A percentile compares a stretch with the other conserved stretches of the same genome.
These are phyloP conservation scores for Nasonia longicornis DNA, from an alignment of 1,140 invertebrate species.

Conservation along the genomic window DNA sequence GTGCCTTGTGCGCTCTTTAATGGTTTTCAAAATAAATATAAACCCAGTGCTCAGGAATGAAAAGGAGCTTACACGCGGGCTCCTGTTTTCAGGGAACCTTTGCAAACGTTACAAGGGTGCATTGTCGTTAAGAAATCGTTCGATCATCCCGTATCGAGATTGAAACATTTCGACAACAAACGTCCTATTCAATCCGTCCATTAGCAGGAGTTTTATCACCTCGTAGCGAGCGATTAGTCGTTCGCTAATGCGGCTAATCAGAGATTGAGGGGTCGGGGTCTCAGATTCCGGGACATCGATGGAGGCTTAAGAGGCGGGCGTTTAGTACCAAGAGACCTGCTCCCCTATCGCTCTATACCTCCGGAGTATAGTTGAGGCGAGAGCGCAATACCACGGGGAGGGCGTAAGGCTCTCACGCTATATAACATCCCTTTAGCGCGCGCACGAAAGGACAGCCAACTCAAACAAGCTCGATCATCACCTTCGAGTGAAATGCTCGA, in stretches of 20 bases:
- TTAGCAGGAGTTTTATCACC: not conserved
- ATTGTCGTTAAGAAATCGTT: too few species aligned
- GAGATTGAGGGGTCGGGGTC: slow-evolving; percentile 5
- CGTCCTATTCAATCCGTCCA: not conserved
- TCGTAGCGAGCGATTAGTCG: not conserved
- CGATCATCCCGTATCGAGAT: too few species aligned
- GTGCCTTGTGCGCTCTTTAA: too few species aligned
- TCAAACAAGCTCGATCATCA: slow-evolving; percentile 4
- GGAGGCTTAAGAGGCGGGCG: slow-evolving; percentile 7
- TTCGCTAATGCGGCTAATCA: slow-evolving; percentile 25
- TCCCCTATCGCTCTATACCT: slow-evolving; percentile 18
- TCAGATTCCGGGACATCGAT: slow-evolving; percentile 17
- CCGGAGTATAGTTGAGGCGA: slow-evolving; percentile 2
- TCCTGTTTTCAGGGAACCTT: too few species aligned
- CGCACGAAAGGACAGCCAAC: not conserved
- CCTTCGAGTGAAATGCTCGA: not conserved
- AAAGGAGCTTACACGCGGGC: too few species aligned
- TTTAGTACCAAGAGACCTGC: slow-evolving; percentile 30
- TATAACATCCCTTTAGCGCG: slow-evolving; percentile 20
- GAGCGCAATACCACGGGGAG: slow-evolving; percentile 33
- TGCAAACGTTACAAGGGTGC: too few species aligned
- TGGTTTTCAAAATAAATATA: too few species aligned
- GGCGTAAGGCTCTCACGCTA: slow-evolving; percentile 15
- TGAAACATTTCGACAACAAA: too few species aligned
- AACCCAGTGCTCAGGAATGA: too few species aligned